Base-by-base conservation (phyloP, 2,888 invertebrate species). In the Melieria omissa region DNA sequence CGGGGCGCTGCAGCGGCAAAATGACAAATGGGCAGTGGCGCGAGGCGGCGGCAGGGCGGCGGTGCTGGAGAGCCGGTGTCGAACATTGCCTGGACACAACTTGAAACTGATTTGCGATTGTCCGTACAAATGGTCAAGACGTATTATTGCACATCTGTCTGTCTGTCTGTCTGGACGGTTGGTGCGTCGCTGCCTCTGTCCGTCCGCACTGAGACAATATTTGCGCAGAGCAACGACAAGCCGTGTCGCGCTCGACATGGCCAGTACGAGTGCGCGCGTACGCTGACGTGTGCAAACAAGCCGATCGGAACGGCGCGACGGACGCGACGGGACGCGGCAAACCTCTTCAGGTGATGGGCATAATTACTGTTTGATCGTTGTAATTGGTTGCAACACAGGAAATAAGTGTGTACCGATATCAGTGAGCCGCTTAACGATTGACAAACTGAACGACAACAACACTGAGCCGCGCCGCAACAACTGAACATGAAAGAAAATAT, bases 341-440 rank as follows among this genome's bases (percentile, higher is more conserved):
- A 67, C 67, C 60, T 60, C 67, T 67, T 67, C 67, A 67, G 52
- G 60, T 61, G 67, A 67, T 67, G 67, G 67, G 67, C 61, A 67
- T 67, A 67, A 67, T 67, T 67, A 61, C n/a, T 67, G 60, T 67
- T 67, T 67, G 67, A 67, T 67, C 61, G 60, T 67, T 67, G 67
- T 67, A 67, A 67, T 67, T 67, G 67, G 67, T 67, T 67, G 67
- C 67, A 67, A 61, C 67, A 67, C 67, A 67, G 67, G 67, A 67
- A 67, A 67, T 67, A 67, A 60, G 49, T 58, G 49, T 60, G 60
- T 49, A 67, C 67, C 63, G 47, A 69, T 69, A 63, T 57, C 69
- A 55, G 47, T 69, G 62, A 69, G 62, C 57, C 63, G 69, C 55
- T 69, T 57, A 69, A 69, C 63, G 55, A 57, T 69, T 69, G 62